Conservation (phyloP, 2,113 vertebrate genomes). For the Agapornis roseicollis region DNA sequence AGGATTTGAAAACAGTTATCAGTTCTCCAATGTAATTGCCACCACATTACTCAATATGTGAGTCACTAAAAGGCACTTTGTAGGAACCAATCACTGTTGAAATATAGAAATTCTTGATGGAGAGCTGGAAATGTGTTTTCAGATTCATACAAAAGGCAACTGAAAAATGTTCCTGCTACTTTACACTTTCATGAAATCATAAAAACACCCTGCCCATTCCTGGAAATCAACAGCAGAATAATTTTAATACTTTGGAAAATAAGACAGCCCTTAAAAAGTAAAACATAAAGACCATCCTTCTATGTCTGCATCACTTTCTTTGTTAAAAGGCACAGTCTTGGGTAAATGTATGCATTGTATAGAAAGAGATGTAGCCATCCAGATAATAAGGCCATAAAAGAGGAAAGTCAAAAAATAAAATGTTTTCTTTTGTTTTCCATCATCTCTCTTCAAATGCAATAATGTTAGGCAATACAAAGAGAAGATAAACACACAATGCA, state of each 20-base stretch:
- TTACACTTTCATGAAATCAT: background rate
- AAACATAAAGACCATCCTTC: background rate
- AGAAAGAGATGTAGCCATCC: conserved; percentile 4
- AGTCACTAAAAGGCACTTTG: background rate
- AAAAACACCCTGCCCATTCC: background rate
- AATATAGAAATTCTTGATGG: background rate
- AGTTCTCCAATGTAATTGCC: background rate
- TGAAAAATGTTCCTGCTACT: background rate
- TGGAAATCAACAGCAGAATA: background rate
- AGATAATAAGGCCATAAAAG: conserved; percentile 17
- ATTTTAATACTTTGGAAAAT: background rate
- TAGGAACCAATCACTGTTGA: background rate
- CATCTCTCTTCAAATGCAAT: background rate
- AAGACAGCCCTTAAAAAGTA: background rate
- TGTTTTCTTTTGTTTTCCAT: background rate
- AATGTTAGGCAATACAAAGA: background rate
- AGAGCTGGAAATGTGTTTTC: background rate
- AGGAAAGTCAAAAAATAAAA: conserved; percentile 5
- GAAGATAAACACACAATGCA: background rate
- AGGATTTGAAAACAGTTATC: background rate
- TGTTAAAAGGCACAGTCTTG: background rate
- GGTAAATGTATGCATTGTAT: background rate
- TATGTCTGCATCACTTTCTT: background rate
- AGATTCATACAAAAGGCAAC: background rate
- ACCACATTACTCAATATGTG: background rate